Evolutionary conservation across 2,888 invertebrate genomes (phyloP), one percentile per base, ranked within the genome.

Genomic region (Sminthurinus aureus): DNA sequence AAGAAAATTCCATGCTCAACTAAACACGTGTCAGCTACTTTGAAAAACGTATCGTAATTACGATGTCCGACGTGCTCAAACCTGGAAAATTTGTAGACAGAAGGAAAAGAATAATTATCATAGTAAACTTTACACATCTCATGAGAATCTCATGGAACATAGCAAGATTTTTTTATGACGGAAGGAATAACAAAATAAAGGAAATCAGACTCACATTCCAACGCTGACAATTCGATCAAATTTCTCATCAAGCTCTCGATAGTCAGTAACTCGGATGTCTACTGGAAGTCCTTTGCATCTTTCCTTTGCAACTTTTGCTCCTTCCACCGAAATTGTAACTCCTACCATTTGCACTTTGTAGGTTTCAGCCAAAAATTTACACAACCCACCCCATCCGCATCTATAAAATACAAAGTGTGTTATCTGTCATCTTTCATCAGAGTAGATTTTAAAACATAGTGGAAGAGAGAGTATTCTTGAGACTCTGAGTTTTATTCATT

Each of bases 301-400:
- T 20, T 79, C 22, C 18, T 51, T 13, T 24, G 67, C 79, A 86
- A 79, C n/a, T 51, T 86, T 85, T 11, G 85, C 87, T 79, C 86
- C 84, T 73, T 87, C 85, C 4, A 79, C 78, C 11, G 86, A 86
- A 26, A 88, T 85, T 0, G 88, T 88, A 24, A 82, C 81, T n/a
- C 87, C 88, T 0, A 88, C 88, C 11, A 86, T 85, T 51, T 84
- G 22, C 4, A 88, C 88, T 24, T 76, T 82, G 50, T 86, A 86
- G 71, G 86, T 84, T 78, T 86, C 83, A 22, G 88, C 88, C 26
- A 88, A 69, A 80, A 85, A 85, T 81, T 88, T 85, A 83, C 85
- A 86, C 4, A 88, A 83, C 11, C 85, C 85, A 20, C 88, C 88
- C 88, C 87, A 88, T 6, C 88, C 87, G 66, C 87, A 87, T 0